Percentiles rank a stretch among this genome's conserved stretches.
phyloP scores from a whole-genome alignment of 2,797 vertebrate species.

The Falco biarmicus region DNA sequence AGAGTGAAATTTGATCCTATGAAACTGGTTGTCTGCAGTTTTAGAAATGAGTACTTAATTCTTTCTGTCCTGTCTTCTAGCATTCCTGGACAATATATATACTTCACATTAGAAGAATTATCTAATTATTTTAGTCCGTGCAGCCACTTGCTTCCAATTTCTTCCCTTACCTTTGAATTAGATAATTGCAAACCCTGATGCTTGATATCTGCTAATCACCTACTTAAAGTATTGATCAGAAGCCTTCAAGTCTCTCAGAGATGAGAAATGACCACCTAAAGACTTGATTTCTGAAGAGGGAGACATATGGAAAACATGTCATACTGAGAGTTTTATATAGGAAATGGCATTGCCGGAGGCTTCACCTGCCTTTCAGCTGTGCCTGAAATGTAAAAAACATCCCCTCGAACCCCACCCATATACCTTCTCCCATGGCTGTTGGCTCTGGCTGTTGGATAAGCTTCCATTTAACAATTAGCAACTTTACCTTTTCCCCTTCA shows the following conservation, averaged over 20 bases:
- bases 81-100: background rate
- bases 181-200: background rate
- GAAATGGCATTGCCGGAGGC: background rate
- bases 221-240: background rate
- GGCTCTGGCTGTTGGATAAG: background rate
- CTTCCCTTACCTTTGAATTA: background rate
- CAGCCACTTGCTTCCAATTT: background rate
- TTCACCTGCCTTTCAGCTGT: background rate
- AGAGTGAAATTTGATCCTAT: background rate
- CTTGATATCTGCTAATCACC: constrained; percentile 6
- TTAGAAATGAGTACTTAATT: background rate
- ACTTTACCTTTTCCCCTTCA: background rate
- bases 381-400: background rate
- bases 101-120: background rate
- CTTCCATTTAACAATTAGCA: background rate
- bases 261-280: background rate
- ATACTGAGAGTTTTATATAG: background rate
- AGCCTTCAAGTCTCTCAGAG: background rate
- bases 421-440: background rate
- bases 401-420: background rate
- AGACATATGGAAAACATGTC: background rate
- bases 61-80: background rate
- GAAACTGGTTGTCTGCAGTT: background rate
- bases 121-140: background rate
- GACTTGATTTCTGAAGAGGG: background rate